Evolutionary conservation across 2,797 vertebrate genomes (phyloP).

Genomic region (Falco concolor): DNA sequence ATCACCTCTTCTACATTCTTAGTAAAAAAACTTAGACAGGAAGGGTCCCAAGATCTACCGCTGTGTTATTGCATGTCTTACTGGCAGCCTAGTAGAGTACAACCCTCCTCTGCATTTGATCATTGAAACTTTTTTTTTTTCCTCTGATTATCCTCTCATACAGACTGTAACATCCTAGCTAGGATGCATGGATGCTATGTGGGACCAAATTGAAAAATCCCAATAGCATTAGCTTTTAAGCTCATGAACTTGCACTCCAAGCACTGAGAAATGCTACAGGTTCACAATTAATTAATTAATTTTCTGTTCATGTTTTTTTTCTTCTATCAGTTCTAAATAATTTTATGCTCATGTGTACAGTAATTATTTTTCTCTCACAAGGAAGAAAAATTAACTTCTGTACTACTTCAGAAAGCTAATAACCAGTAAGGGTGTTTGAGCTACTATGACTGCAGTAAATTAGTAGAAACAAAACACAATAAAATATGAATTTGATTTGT

Average conservation of each 20-base stretch:
- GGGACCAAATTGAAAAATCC: background rate
- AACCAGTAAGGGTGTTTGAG: background rate
- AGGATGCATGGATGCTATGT: background rate
- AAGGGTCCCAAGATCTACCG: background rate
- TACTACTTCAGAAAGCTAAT: constrained; percentile 12
- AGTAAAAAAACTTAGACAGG: too few relatives aligned
- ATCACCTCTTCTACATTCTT: background rate
- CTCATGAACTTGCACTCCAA: background rate
- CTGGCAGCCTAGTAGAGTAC: background rate
- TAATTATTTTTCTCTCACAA: background rate
- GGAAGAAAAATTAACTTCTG: constrained; percentile 13
- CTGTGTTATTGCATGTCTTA: background rate
- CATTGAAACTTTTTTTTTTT: background rate
- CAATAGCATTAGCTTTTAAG: background rate
- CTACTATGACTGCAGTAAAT: background rate
- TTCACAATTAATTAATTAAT: background rate
- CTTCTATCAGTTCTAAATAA: background rate
- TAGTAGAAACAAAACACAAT: background rate
- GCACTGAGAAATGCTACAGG: background rate
- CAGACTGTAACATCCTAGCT: background rate
- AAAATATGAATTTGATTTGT: background rate
- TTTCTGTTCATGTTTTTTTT: background rate
- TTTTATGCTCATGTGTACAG: background rate
- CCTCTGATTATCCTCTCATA: background rate
- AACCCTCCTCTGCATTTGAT: background rate